Evolutionary conservation across 2,797 vertebrate genomes (phyloP).

Genomic region (Rhinogobio ventralis): DNA sequence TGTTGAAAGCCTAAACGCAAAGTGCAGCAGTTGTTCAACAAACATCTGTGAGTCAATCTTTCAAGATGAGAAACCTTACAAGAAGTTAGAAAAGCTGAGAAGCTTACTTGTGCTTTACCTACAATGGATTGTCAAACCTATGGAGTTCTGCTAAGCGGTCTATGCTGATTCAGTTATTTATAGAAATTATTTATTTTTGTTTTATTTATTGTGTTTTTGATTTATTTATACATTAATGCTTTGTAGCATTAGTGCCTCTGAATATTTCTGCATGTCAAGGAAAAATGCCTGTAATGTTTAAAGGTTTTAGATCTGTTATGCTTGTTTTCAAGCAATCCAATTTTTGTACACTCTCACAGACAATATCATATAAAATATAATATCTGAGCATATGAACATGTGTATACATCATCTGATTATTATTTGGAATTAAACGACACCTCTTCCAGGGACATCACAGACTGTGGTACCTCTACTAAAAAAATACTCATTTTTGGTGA

Average conservation of each 20-base stretch:
- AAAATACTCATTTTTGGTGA: too few relatives aligned
- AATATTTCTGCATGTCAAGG: background rate
- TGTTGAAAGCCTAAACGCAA: accelerated
- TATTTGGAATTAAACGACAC: background rate
- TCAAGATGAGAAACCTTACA: accelerated
- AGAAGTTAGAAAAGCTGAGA: background rate
- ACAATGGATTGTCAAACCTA: slow-evolving; percentile 22
- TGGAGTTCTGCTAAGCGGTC: background rate
- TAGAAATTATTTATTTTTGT: slow-evolving; percentile 4
- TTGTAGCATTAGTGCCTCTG: too few relatives aligned
- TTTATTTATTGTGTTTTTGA: slow-evolving; percentile 28
- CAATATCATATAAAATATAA: background rate
- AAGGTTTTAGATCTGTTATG: background rate
- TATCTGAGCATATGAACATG: background rate
- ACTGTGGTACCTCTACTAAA: background rate
- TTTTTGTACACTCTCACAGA: background rate
- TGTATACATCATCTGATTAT: background rate
- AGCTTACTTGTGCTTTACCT: slow-evolving; percentile 58
- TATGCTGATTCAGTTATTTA: slow-evolving; percentile 14
- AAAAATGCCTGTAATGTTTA: background rate
- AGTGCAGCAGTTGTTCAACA: accelerated
- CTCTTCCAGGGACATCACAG: background rate
- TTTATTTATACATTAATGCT: background rate
- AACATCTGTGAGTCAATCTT: background rate
- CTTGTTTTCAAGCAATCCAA: slow-evolving; percentile 13